These are phyloP conservation scores for Neuroterus valhalla DNA, from an alignment of 1,140 invertebrate genomes.

Conservation along the genomic window DNA sequence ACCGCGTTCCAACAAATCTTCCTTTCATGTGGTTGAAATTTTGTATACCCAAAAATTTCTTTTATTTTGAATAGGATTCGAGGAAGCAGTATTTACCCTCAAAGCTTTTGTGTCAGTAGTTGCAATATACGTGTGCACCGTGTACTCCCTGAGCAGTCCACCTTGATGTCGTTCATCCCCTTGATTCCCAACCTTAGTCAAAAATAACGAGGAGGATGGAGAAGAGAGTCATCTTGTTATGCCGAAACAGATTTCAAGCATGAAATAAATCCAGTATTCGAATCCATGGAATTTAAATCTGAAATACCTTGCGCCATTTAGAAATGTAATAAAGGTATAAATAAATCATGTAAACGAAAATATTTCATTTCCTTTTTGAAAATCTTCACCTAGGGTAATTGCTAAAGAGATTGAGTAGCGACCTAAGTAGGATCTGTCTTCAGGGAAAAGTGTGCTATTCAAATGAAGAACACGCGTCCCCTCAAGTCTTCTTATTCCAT, in stretches of 20 bases:
- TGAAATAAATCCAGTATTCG: too few species aligned
- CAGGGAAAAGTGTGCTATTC: too few species aligned
- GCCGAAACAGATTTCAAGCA: slow-evolving; percentile 7
- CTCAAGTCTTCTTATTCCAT: too few species aligned
- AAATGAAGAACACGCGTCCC: too few species aligned
- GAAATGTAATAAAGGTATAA: too few species aligned
- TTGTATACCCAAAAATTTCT: background rate
- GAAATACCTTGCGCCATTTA: too few species aligned
- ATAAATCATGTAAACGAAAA: too few species aligned
- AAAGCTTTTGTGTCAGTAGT: slow-evolving; percentile 58
- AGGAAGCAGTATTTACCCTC: slow-evolving; percentile 63
- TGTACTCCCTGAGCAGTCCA: slow-evolving; percentile 60
- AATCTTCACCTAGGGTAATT: too few species aligned
- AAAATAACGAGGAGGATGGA: slow-evolving; percentile 25
- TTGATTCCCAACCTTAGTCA: slow-evolving; percentile 40
- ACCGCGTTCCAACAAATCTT: background rate
- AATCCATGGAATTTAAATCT: too few species aligned
- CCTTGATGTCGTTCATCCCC: slow-evolving; percentile 41
- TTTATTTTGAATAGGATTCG: slow-evolving; percentile 55
- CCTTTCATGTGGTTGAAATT: background rate
- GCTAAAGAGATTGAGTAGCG: too few species aligned
- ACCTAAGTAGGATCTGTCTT: too few species aligned
- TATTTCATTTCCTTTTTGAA: too few species aligned
- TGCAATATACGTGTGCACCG: slow-evolving; percentile 56
- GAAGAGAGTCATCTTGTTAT: background rate